Base-by-base conservation (phyloP, 2,797 vertebrate genomes). In the Chiroxiphia lanceolata region DNA sequence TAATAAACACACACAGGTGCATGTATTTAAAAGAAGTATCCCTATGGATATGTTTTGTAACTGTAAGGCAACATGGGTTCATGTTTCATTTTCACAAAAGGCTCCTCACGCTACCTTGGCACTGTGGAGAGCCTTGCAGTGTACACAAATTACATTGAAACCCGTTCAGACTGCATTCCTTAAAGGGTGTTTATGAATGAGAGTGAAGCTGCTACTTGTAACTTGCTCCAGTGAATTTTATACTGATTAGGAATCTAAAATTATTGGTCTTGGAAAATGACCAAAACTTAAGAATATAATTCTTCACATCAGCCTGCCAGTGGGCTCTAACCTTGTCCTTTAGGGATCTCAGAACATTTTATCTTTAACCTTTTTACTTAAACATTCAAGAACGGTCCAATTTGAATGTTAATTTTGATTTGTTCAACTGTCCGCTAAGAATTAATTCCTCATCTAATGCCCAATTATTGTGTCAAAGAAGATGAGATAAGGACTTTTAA, bases 231-330 rank as follows among this genome's bases (percentile, higher is more conserved):
- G 64, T 80, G 77, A 79, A 91, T 89, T 90, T 92, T 84, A 86
- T 48, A 70, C 47, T 77, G 78, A 89, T 81, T 79, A 85, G 8
- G n/a, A 91, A 80, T 70, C 71, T 74, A 92, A 91, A 89, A 90
- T 87, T 83, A 85, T 69, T 89, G 69, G 71, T 63, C 69, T 77
- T 96, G 89, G 50, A 97, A 89, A 93, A 38, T 2, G 5, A 89
- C 47, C 82, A 87, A 82, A 79, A 18, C 47, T 56, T 79, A 86
- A 90, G 48, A 89, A 71, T 65, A 44, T 53, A 61, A 19, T 75
- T 92, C 56, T 81, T 78, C 36, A 72, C 57, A 65, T 57, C 36
- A 85, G 57, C 54, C 45, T 81, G 50, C 13, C 78, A 86, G 89
- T 63, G 67, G 89, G 34, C 3, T 63, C 84, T 89, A 91, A 82